These are phyloP conservation scores for Tragulus kanchil DNA, from an alignment of 2,113 vertebrate genomes.

Conservation along the genomic window DNA sequence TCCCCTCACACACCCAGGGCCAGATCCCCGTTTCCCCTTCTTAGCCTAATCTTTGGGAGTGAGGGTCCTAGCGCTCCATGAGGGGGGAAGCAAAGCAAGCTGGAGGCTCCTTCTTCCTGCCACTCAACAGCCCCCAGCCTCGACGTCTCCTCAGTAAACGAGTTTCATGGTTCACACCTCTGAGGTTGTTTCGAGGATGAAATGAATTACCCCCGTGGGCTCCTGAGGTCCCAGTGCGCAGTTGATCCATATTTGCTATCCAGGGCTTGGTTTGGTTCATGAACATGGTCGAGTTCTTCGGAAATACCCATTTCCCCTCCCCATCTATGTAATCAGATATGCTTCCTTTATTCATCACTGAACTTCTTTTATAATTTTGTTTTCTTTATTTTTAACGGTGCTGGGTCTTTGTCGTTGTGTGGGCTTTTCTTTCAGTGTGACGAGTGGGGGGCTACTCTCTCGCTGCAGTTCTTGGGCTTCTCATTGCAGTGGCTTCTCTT, in stretches of 20 bases:
- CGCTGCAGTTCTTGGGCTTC: not conserved
- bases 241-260: not conserved
- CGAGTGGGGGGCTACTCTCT: rapidly evolving
- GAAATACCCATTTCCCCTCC: not conserved
- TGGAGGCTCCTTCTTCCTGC: not conserved
- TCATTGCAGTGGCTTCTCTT: not conserved
- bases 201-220: not conserved
- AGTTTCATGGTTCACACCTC: not conserved
- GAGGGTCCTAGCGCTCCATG: not conserved
- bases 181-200: not conserved
- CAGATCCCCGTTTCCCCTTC: not conserved
- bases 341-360: not conserved
- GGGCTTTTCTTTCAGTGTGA: not conserved
- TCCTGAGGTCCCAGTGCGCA: not conserved
- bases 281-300: not conserved
- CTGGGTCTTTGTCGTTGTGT: not conserved
- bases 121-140: not conserved
- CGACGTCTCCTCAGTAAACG: not conserved
- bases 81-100: not conserved
- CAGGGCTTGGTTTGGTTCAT: not conserved
- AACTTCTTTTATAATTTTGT: not conserved
- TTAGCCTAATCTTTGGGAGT: not conserved
- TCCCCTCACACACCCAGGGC: not conserved
- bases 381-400: not conserved
- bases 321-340: not conserved